Evolutionary conservation across 2,797 vertebrate species (phyloP).

Genomic region (Crocodylus rhombifer): DNA sequence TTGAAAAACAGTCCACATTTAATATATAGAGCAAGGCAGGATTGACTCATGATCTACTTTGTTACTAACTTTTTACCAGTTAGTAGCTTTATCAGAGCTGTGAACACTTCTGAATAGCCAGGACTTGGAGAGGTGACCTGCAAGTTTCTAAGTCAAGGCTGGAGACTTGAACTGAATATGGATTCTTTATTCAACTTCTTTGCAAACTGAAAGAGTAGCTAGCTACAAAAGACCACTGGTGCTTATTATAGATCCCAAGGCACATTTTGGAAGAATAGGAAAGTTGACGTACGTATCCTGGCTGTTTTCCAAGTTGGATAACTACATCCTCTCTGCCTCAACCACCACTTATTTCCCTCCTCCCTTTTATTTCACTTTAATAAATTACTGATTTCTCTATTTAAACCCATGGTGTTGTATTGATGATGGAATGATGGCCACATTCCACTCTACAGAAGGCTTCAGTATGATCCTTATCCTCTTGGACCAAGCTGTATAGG

Average conservation of each 20-base stretch:
- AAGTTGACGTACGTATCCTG: conserved; percentile 41
- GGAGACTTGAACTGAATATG: not conserved
- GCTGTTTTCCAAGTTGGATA: conserved; percentile 20
- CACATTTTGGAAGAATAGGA: conserved; percentile 51
- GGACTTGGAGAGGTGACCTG: conserved; percentile 21
- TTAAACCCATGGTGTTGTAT: conserved; percentile 24
- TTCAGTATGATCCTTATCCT: not conserved
- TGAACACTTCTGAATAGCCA: conserved; percentile 63
- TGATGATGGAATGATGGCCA: not conserved
- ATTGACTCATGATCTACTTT: conserved; percentile 75
- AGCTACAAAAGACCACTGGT: conserved; percentile 39
- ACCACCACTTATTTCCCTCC: conserved; percentile 2
- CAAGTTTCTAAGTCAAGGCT: conserved; percentile 42
- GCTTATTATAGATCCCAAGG: conserved; percentile 43
- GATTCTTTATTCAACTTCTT: conserved; percentile 51
- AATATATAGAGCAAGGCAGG: conserved; percentile 70
- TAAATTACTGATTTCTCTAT: conserved; percentile 55
- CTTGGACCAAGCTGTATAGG: not conserved
- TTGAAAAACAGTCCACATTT: conserved; percentile 76
- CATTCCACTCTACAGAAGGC: not conserved
- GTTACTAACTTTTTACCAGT: conserved; percentile 74
- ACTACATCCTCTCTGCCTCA: conserved; percentile 26
- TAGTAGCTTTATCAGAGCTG: conserved; percentile 59
- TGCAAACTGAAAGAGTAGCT: conserved; percentile 48
- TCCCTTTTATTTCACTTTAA: conserved; percentile 44